These are phyloP conservation scores for Rhabditoides inermis DNA, from an alignment of 2,888 invertebrate genomes.

Conservation along the genomic window DNA sequence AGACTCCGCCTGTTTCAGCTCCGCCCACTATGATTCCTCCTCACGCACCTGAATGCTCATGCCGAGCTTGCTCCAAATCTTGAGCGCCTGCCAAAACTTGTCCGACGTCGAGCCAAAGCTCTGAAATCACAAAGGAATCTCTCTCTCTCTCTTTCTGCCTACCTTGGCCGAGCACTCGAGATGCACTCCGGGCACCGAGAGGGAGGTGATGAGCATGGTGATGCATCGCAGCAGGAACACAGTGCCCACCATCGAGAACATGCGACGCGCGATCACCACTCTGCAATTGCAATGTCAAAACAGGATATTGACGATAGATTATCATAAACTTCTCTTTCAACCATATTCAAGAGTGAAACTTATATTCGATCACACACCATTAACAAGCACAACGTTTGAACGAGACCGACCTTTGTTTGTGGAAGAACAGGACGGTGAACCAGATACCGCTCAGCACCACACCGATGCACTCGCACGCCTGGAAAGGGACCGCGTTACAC, in stretches of 20 bases:
- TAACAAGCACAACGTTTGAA: no score
- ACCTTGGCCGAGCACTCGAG: conserved; percentile 70
- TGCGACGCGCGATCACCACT: conserved; percentile 82
- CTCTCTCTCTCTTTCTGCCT: no score
- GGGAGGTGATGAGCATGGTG: conserved; percentile 97
- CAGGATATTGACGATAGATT: no score
- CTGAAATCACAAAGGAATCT: conserved; percentile 9
- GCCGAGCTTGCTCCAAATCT: conserved; percentile 93
- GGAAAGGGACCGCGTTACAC: no score
- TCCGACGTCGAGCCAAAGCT: conserved; percentile 50
- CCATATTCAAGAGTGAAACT: no score
- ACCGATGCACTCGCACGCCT: conserved; percentile 91
- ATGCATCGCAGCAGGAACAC: conserved; percentile 89
- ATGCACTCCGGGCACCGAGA: conserved; percentile 96
- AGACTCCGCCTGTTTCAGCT: no score
- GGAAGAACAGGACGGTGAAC: conserved; percentile 80
- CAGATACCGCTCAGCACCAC: conserved; percentile 78
- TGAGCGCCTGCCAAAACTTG: conserved; percentile 64
- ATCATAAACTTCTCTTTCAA: no score
- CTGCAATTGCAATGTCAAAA: no score
- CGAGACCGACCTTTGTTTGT: conserved; percentile 79
- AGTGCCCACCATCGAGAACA: conserved; percentile 90
- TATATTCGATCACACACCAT: no score
- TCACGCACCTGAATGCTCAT: conserved; percentile 68
- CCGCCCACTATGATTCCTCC: neutral